Conservation (phyloP, 1,140 invertebrate genomes). For the Megalopta genalis region DNA sequence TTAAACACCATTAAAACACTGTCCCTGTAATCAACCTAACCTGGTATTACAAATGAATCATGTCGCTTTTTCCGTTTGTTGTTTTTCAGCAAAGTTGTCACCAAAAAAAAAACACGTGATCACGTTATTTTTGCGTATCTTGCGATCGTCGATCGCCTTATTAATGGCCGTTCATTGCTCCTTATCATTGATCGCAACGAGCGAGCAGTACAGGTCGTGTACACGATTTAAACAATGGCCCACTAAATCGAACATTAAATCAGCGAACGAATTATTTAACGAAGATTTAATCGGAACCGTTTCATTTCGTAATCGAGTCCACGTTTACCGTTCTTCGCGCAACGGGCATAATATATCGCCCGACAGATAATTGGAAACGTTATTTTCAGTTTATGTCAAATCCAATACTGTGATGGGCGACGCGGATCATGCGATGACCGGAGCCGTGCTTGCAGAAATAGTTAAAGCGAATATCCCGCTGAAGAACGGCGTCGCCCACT, state of each 20-base stretch:
- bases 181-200: no score
- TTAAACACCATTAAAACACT: no score
- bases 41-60: no score
- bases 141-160: no score
- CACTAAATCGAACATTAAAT: neutral
- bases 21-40: no score
- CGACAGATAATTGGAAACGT: conserved; percentile 31
- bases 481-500: conserved; percentile 94
- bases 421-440: conserved; percentile 84
- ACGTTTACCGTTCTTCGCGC: neutral
- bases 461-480: conserved; percentile 95
- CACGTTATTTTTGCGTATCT: no score
- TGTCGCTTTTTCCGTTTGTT: no score
- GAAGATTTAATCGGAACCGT: conserved; percentile 8
- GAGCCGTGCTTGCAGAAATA: conserved; percentile 92
- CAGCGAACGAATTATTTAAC: neutral
- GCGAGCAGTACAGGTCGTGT: neutral
- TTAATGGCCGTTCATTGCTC: no score
- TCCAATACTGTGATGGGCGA: conserved; percentile 92
- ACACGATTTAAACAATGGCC: neutral
- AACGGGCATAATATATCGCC: neutral
- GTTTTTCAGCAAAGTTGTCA: no score
- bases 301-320: neutral
- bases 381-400: conserved; percentile 89
- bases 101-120: no score